Base-by-base conservation (phyloP, 2,888 invertebrate species). In the Metopia argyrocephala region DNA sequence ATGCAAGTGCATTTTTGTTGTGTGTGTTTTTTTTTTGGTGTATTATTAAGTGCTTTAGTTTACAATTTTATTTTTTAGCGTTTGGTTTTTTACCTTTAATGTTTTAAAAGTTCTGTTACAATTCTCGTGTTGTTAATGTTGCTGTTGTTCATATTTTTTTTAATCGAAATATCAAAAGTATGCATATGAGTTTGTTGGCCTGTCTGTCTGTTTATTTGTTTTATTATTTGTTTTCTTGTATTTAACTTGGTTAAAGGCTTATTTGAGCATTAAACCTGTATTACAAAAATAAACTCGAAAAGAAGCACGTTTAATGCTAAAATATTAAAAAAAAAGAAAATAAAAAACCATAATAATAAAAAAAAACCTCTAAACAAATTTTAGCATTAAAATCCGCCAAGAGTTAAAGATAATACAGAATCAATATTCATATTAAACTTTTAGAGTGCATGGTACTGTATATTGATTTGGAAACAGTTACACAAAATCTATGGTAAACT, bases 301-400 rank as follows among this genome's bases (percentile, higher is more conserved):
- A 65, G 31, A 12, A 48, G 52, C 45, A 61, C 75, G 68, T 61
- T 68, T 75, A 46, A 54, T 52, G 52, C 12, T 20, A 46, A 65
- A 65, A 52, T 12, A 38, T 38, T 38, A 38, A 38, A 38, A 38
- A 12, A 15, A 38, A 38, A 62, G 9, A 7, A 61, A 20, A 65
- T 18, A 28, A 27, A 38, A 5, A 45, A 23, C 1, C 61, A 25
- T 1, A 38, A 21, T 50, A 38, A 1, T 18, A 45, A 56, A 56
- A 61, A 70, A 28, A 31, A 50, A 31, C 1, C 15, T 18, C 38
- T 45, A 68, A 68, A 78, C 50, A 57, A 74, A 75, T 70, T 38
- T 70, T 56, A 75, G 65, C 74, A 75, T 78, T 31, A 69, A 81
- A 74, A 70, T 74, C 59, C 74, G 50, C 56, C 48, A 70, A 62